phyloP scores from a whole-genome alignment of 2,113 vertebrate species.

The Todiramphus saurophagus region DNA sequence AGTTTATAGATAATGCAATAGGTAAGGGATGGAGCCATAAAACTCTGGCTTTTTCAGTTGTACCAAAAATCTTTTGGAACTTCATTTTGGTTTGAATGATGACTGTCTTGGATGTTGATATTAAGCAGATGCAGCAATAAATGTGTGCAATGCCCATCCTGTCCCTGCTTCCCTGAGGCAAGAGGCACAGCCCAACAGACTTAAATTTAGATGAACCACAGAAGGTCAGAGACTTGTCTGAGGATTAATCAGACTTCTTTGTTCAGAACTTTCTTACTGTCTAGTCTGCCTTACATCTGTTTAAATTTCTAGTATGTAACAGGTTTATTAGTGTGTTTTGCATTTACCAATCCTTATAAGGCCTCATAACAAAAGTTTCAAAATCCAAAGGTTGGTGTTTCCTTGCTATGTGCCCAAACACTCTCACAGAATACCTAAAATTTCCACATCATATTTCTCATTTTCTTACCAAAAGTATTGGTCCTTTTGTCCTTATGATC shows the following conservation, averaged over 20 bases:
- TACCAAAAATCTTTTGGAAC: constrained; percentile 38
- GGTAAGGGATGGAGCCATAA: constrained; percentile 26
- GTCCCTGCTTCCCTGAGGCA: constrained; percentile 12
- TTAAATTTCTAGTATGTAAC: background rate
- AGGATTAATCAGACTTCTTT: background rate
- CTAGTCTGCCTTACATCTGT: background rate
- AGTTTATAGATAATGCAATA: constrained; percentile 56
- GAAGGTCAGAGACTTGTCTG: background rate
- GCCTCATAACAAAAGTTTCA: background rate
- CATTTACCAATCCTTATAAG: background rate
- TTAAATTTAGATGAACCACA: background rate
- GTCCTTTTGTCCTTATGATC: background rate
- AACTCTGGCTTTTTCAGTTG: background rate
- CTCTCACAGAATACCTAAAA: background rate
- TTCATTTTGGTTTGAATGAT: constrained; percentile 54
- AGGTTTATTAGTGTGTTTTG: background rate
- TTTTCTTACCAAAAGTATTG: background rate
- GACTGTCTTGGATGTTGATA: background rate
- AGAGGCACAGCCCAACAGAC: background rate
- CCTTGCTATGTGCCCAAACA: background rate
- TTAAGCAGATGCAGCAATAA: constrained; percentile 38
- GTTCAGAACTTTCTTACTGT: background rate
- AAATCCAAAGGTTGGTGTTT: background rate
- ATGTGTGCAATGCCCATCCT: background rate
- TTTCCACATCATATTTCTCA: background rate